A percentile compares a stretch with the other conserved stretches of the same genome.
Conservation (phyloP, 2,888 invertebrate genomes). For the Orthosia gothica region DNA sequence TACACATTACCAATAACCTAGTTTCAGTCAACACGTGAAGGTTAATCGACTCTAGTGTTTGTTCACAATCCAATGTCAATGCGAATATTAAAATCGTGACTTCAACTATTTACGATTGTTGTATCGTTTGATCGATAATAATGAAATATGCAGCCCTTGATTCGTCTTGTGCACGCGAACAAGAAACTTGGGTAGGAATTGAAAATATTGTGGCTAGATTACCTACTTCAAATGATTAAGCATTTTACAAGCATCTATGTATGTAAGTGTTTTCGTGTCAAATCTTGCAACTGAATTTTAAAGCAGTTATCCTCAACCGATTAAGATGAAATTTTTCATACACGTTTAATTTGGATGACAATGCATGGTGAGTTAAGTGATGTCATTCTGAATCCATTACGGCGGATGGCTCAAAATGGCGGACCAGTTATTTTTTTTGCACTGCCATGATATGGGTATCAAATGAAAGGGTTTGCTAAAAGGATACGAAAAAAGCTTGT, state of each 20-base stretch:
- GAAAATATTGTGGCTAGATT: not conserved
- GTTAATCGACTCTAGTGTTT: slow-evolving; percentile 24
- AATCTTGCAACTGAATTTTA: too few species aligned
- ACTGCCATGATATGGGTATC: too few species aligned
- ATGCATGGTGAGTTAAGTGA: too few species aligned
- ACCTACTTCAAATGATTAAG: not conserved
- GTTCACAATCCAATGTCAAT: slow-evolving; percentile 47
- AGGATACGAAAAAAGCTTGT: too few species aligned
- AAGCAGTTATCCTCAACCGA: too few species aligned
- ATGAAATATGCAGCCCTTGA: slow-evolving; percentile 43
- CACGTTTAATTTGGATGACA: too few species aligned
- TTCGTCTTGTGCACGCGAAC: slow-evolving; percentile 31
- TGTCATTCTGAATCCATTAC: too few species aligned
- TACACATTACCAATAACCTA: slow-evolving; percentile 51
- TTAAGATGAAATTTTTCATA: too few species aligned
- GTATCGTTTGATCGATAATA: slow-evolving; percentile 47
- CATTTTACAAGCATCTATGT: not conserved
- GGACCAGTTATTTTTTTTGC: too few species aligned
- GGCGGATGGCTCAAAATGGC: too few species aligned
- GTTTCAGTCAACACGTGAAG: slow-evolving; percentile 30
- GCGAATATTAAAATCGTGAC: slow-evolving; percentile 35
- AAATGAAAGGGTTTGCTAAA: too few species aligned
- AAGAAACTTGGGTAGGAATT: not conserved
- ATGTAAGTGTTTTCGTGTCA: too few species aligned
- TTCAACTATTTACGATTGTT: slow-evolving; percentile 10